These are phyloP conservation scores for Caenorhabditis uteleia DNA, from an alignment of 2,888 invertebrate genomes.

Conservation along the genomic window DNA sequence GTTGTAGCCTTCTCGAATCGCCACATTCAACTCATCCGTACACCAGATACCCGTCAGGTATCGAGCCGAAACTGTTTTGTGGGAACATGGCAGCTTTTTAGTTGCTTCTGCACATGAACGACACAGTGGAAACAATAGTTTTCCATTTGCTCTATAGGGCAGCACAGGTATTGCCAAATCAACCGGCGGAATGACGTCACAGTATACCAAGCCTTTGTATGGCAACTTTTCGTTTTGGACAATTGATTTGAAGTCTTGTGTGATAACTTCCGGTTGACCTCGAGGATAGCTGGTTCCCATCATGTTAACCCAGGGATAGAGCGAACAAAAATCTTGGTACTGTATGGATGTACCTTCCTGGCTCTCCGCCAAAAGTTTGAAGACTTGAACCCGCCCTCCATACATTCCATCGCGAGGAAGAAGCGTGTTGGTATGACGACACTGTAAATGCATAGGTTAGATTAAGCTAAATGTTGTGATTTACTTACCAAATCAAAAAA, in stretches of 20 bases:
- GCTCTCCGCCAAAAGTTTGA: neutral
- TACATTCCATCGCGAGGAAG: neutral
- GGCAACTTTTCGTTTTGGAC: neutral
- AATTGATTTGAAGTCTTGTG: neutral
- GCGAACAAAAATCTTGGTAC: neutral
- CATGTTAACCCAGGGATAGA: neutral
- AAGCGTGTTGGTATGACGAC: neutral
- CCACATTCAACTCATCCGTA: slow-evolving; percentile 4
- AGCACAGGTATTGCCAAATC: neutral
- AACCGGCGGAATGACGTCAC: neutral
- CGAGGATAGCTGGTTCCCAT: neutral
- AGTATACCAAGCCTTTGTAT: neutral
- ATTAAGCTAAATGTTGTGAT: neutral
- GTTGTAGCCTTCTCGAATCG: slow-evolving; percentile 2
- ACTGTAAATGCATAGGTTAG: neutral
- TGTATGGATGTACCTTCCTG: neutral
- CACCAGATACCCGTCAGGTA: neutral
- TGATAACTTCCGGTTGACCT: neutral
- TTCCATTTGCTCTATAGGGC: neutral
- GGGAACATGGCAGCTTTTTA: neutral
- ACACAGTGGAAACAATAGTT: neutral
- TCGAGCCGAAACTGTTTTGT: neutral
- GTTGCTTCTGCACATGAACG: neutral
- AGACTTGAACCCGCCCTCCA: neutral
- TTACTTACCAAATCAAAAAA: neutral